Percentiles rank a stretch among this genome's conserved stretches.
Evolutionary conservation across 2,113 vertebrate species (phyloP).

Genomic region (Danio rerio): DNA sequence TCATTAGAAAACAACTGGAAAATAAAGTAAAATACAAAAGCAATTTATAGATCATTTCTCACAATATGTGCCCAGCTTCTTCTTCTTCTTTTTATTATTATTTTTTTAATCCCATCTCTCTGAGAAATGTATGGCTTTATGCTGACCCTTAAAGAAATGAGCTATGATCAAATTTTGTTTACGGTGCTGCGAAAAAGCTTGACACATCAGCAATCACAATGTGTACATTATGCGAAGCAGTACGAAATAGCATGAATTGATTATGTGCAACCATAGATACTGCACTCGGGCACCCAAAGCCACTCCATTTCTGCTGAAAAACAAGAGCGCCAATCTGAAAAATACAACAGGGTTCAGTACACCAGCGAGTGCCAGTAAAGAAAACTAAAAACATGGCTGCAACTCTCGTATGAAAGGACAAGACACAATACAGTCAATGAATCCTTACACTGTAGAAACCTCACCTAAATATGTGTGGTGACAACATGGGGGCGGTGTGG

Average conservation of each 20-base stretch:
- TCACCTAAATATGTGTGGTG: constrained; percentile 52
- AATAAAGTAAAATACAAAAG: constrained; percentile 51
- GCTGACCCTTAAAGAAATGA: constrained; percentile 68
- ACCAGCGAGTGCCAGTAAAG: constrained; percentile 73
- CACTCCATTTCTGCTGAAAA: constrained; percentile 69
- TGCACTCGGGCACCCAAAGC: constrained; percentile 72
- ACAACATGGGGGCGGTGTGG: not conserved
- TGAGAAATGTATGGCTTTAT: constrained; percentile 79
- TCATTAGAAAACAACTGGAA: constrained; percentile 53
- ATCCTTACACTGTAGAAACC: constrained; percentile 72
- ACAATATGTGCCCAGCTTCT: constrained; percentile 60
- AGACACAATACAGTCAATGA: constrained; percentile 69
- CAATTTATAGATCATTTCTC: constrained; percentile 52
- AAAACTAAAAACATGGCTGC: too few relatives aligned
- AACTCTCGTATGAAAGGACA: constrained; percentile 40
- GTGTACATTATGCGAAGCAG: constrained; percentile 76
- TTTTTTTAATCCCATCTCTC: constrained; percentile 66
- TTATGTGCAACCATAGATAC: constrained; percentile 76
- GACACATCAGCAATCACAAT: constrained; percentile 77
- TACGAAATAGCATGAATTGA: constrained; percentile 78
- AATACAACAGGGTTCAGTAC: constrained; percentile 65
- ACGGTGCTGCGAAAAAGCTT: constrained; percentile 70
- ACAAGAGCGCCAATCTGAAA: constrained; percentile 30
- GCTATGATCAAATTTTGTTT: constrained; percentile 71
- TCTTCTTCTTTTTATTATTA: not conserved